Base-by-base conservation (phyloP, 2,113 vertebrate genomes). In the Aegotheles bennettii region DNA sequence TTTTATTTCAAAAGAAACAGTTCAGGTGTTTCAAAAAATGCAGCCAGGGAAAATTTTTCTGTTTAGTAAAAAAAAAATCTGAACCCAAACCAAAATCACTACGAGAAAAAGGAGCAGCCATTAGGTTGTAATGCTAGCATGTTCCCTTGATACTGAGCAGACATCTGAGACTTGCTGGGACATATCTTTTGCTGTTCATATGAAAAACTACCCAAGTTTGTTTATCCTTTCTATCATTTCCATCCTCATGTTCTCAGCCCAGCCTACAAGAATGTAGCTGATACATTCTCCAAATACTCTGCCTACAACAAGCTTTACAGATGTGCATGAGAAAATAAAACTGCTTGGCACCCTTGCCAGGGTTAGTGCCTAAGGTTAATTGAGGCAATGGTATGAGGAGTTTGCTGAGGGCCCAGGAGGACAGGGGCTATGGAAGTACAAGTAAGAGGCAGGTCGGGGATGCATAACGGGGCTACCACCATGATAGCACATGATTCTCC, bases 231-330 rank as follows among this genome's bases (percentile, higher is more conserved):
- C 40, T 1, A 5, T 31, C 19, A 73, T 53, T 85, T 90, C 59
- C 35, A 35, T 23, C 12, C 51, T n/a, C 35, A 57, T 10, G 29
- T 21, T 5, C 48, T 33, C 67, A 80, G n/a, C 9, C 26, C 36
- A 63, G 38, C 7, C 19, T 14, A 6, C 0, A 0, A 43, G 45
- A 73, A 10, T 9, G 11, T 16, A 48, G 24, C 25, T 40, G 18
- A 33, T 38, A 78, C 8, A 13, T 43, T 56, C 40, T 29, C 29
- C 74, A 59, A 74, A 57, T 20, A 53, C 12, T 10, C 13, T 1
- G 2, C 14, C 19, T 59, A 11, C 4, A 8, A n/a, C 24, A 86
- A 71, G 35, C 25, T 84, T 76, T 63, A 19, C 42, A 78, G 33
- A 17, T 0, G 0, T 7, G 23, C 6, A 13, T 59, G 84, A 65